Evolutionary conservation across 1,140 invertebrate species (phyloP), one percentile per base, ranked within the genome.

Genomic region (Drosophila elegans): DNA sequence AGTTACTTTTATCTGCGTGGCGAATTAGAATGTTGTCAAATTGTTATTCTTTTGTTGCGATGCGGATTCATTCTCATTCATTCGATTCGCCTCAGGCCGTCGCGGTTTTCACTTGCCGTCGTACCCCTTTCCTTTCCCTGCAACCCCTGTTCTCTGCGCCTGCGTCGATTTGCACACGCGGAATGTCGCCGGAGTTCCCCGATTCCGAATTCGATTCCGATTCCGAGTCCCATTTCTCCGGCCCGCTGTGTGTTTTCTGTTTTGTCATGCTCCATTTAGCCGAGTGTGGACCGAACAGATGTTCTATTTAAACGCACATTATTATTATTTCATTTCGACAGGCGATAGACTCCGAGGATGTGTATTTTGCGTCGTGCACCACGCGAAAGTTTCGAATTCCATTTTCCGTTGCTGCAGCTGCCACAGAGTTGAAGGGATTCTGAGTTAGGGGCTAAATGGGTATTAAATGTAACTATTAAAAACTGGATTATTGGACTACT

Each of bases 181-280:
- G 53, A 68, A 71, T 71, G 68, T 71, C 68, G 66, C 67, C 67
- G 67, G 34, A 71, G 51, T 71, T 41, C 6, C 36, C 27, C 45
- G 27, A 12, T 16, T 7, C 32, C 29, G 29, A 32, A 4, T 13
- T 27, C 16, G 3, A 5, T 21, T 21, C 1, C 16, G 16, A 21
- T 21, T 21, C 5, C 44, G 41, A 29, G 12, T 38, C 57, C 34
- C 34, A 45, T 44, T 49, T 49, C 45, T 25, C 46, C 41, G 36
- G 44, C 6, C 16, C 21, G 12, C 56, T 91, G 90, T 86, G 82
- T 90, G 84, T 90, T 90, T 91, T 91, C 72, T 91, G 85, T 91
- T 91, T 91, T 91, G 91, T 92, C 88, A 92, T 92, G 91, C 91
- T 92, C 91, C 91, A 92, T 92, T 92, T 92, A 92, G 67, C 84